Evolutionary conservation across 2,113 vertebrate genomes (phyloP).

Genomic region (Corapipo altera): DNA sequence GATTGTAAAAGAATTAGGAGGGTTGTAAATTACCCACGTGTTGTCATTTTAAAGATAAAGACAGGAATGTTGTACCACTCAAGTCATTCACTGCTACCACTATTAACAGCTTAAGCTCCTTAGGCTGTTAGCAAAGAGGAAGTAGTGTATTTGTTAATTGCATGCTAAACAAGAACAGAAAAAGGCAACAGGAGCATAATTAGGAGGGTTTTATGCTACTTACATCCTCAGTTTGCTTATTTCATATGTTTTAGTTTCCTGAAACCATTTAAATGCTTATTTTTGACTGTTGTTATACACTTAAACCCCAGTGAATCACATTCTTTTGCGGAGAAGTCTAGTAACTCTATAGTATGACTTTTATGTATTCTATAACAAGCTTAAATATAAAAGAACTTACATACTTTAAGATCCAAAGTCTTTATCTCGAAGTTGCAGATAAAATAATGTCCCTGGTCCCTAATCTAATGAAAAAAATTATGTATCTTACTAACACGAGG

Average conservation of each 20-base stretch:
- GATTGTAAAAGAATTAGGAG: slow-evolving; percentile 61
- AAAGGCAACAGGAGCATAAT: slow-evolving; percentile 38
- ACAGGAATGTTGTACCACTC: slow-evolving; percentile 55
- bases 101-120: slow-evolving; percentile 53
- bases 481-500: background rate
- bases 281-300: background rate
- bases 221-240: slow-evolving; percentile 34
- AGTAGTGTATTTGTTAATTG: slow-evolving; percentile 74
- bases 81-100: slow-evolving; percentile 21
- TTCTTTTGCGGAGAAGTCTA: background rate
- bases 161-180: slow-evolving; percentile 59
- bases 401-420: background rate
- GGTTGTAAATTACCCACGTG: slow-evolving; percentile 60
- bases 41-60: slow-evolving; percentile 70
- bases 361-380: background rate
- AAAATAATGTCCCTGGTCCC: background rate
- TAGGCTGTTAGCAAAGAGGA: slow-evolving; percentile 66
- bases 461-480: background rate
- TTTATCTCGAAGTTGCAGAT: background rate
- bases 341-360: background rate
- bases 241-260: slow-evolving; percentile 55
- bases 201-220: slow-evolving; percentile 9
- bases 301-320: background rate
- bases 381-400: background rate
- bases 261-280: slow-evolving; percentile 34